These are phyloP conservation scores for Polypedilum vanderplanki DNA, from an alignment of 1,140 invertebrate genomes.

Conservation along the genomic window DNA sequence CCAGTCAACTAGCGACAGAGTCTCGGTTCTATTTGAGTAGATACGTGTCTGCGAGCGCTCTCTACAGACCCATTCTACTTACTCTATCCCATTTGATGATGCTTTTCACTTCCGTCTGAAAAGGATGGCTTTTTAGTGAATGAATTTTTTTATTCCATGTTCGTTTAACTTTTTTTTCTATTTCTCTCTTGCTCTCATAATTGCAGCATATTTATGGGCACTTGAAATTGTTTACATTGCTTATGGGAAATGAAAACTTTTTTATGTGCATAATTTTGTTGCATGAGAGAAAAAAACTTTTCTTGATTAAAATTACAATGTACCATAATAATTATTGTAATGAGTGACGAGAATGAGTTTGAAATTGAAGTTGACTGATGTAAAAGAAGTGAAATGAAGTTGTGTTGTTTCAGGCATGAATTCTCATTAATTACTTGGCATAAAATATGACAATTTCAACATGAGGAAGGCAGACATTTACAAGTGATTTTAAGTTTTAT, in stretches of 20 bases:
- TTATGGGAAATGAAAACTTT: constrained; percentile 6
- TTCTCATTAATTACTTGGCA: no score
- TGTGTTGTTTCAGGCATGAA: no score
- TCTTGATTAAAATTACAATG: no score
- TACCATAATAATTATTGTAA: no score
- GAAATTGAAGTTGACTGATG: no score
- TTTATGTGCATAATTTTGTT: no score
- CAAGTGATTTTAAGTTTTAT: no score
- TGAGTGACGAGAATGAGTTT: no score
- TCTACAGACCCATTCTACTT: neutral
- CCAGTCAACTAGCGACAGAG: neutral
- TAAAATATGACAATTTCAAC: no score
- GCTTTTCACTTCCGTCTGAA: constrained; percentile 8
- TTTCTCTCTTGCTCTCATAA: neutral
- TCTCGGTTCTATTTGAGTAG: neutral
- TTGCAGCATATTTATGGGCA: constrained; percentile 17
- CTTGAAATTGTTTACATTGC: neutral
- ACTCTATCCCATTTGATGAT: neutral
- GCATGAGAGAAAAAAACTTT: no score
- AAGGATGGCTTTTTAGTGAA: constrained; percentile 2
- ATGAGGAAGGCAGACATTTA: no score
- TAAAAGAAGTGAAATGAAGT: no score
- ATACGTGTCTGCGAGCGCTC: constrained; percentile 9
- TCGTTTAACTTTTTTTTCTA: neutral
- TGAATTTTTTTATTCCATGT: neutral